Evolutionary conservation across 2,888 invertebrate species (phyloP).

Genomic region (Harpalus rufipes): DNA sequence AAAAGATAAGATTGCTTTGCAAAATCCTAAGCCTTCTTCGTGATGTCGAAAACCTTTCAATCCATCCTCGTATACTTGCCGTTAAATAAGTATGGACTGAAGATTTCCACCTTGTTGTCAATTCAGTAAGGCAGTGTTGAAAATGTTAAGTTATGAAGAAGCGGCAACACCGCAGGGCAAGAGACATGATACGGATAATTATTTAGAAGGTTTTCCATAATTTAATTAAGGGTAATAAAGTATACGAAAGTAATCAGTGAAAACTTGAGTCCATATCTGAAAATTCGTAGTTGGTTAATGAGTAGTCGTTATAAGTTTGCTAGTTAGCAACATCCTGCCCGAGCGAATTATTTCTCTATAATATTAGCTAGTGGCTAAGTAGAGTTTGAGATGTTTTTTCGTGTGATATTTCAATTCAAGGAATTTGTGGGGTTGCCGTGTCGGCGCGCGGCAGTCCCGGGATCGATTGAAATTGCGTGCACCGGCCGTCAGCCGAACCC

Average conservation of each 20-base stretch:
- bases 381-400: conserved; percentile 37
- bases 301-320: conserved; percentile 27
- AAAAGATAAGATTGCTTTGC: too few species aligned
- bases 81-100: too few species aligned
- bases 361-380: conserved; percentile 1
- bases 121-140: too few species aligned
- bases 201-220: too few species aligned
- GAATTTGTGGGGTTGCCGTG: conserved; percentile 8
- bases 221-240: neutral
- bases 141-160: too few species aligned
- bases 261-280: conserved; percentile 13
- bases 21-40: too few species aligned
- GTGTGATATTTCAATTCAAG: conserved; percentile 44
- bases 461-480: conserved; percentile 66
- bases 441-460: conserved; percentile 7
- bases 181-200: too few species aligned
- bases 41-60: too few species aligned
- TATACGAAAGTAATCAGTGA: neutral
- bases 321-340: conserved; percentile 31
- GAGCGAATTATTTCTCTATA: conserved; percentile 14
- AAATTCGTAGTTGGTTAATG: neutral
- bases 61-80: too few species aligned
- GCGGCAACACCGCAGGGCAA: too few species aligned
- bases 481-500: conserved; percentile 38
- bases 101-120: too few species aligned